A percentile compares a stretch with the other conserved stretches of the same genome.
Evolutionary conservation across 2,888 invertebrate genomes (phyloP).

Genomic region (Litoditis marina): DNA sequence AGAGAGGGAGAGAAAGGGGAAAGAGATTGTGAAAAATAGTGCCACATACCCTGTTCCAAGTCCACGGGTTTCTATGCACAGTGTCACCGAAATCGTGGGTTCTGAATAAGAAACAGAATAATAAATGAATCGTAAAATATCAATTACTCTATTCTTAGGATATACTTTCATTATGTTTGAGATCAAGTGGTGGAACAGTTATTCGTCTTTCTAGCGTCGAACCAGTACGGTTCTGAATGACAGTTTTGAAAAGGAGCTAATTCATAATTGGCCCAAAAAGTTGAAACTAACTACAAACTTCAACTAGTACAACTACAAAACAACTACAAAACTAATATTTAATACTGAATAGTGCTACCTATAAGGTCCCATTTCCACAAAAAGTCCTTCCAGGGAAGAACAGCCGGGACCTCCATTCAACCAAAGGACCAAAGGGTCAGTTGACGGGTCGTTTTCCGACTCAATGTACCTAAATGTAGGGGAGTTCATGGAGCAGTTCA

Average conservation of each 20-base stretch:
- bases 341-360: neutral
- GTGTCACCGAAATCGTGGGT: slow-evolving; percentile 49
- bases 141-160: too few relatives aligned
- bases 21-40: too few relatives aligned
- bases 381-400: slow-evolving; percentile 46
- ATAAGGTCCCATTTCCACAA: slow-evolving; percentile 50
- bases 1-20: too few relatives aligned
- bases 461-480: slow-evolving; percentile 40
- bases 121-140: too few relatives aligned
- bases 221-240: neutral
- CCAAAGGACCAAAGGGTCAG: slow-evolving; percentile 63
- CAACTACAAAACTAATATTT: too few relatives aligned
- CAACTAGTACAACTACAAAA: too few relatives aligned
- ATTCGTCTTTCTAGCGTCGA: too few relatives aligned
- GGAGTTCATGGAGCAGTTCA: neutral
- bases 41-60: slow-evolving; percentile 61
- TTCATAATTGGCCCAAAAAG: too few relatives aligned
- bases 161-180: too few relatives aligned
- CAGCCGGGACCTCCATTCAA: slow-evolving; percentile 63
- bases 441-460: slow-evolving; percentile 60
- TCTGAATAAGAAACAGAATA: slow-evolving; percentile 51
- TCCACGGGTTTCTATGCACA: slow-evolving; percentile 52
- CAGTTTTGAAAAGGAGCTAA: too few relatives aligned
- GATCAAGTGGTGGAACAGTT: too few relatives aligned
- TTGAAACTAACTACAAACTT: too few relatives aligned